Base-by-base conservation (phyloP, 2,797 vertebrate species). In the Oophaga sylvatica region DNA sequence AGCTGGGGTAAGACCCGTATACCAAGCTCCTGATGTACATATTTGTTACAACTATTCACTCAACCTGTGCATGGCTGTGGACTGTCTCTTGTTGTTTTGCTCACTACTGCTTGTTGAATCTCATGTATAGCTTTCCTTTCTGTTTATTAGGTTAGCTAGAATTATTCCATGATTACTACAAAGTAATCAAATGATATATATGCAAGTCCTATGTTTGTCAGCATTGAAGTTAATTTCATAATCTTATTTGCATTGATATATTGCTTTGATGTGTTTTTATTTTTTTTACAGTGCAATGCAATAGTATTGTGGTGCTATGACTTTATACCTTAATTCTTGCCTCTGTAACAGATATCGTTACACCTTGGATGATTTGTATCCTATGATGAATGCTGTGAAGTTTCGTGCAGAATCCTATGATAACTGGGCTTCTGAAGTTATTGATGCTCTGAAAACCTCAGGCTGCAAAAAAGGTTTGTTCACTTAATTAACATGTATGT, bases 391-490 rank as follows among this genome's bases (percentile, higher is more conserved):
- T 0, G 94, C 95, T 0, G 92, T 99, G 68, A 96, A 93, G 63
- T 94, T 95, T 90, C 96, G 97, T 1, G 97, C 97, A 0, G 96
- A 98, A 68, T 97, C 97, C 0, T 98, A 97, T 87, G 97, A 97
- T 13, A 93, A 97, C 35, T 99, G 98, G 98, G 91, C 97, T 89
- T 91, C 92, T 90, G 94, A 93, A 7, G 96, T 98, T 84, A 95
- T 91, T 26, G 96, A 97, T 87, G 95, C 97, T 84, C 93, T 99
- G 95, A 62, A 97, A 96, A 90, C 92, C 95, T 20, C 94, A 92
- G 83, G 15, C 91, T 96, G 95, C 90, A 99, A 98, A 93, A 97
- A 93, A 94, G 97, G 98, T 97, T 92, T 83, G 95, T 89, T 35
- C 11, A 20, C 0, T 73, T 22, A 2, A 31, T 62, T 80, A 15